Evolutionary conservation across 2,797 vertebrate species (phyloP), one percentile per base, ranked within the genome.

Genomic region (Austrolebias charrua): DNA sequence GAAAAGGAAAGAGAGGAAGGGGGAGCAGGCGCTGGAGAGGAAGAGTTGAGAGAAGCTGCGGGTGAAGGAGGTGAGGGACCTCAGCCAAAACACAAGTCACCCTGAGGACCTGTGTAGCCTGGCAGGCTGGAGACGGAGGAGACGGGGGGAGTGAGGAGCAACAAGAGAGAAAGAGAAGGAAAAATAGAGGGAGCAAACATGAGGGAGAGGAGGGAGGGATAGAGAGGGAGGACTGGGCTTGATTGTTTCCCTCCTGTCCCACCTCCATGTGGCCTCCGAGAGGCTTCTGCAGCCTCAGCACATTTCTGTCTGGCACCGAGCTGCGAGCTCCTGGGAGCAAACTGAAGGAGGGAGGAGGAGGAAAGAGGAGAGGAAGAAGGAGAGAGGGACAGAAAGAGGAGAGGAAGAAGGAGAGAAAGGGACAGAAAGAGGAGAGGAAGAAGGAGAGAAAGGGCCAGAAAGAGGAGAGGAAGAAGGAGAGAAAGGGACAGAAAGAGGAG

Each of bases 281-380:
- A 93, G 94, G 92, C 94, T 92, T 91, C 93, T 90, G 92, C 92
- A 93, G 93, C 89, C 94, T 95, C 94, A 92, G 91, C 90, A 86
- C 93, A 84, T 95, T 97, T 95, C 94, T 91, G 92, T 96, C 95
- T 96, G 96, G 95, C 95, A 95, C 89, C 67, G 94, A 92, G 93
- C 93, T 94, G 94, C 78, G 94, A 96, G 94, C 95, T 94, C 93
- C 94, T 94, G 95, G 94, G 94, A 97, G 92, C 93, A 95, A 94
- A 95, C 92, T 95, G 94, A 96, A 88, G 91, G 88, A 84, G 81
- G 84, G 24, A 24, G 24, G 24, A 24, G 24, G 24, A 24, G 24
- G 72, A 76, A 57, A 63, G 66, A 63, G 57, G 75, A 65, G 57
- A 72, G 20, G 47, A 65, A 79, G 45, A 57, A 71, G 55, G 67